Percentiles rank a stretch among this genome's conserved stretches.
phyloP scores from a whole-genome alignment of 1,140 invertebrate genomes.

The Leptoteleia sp. region DNA sequence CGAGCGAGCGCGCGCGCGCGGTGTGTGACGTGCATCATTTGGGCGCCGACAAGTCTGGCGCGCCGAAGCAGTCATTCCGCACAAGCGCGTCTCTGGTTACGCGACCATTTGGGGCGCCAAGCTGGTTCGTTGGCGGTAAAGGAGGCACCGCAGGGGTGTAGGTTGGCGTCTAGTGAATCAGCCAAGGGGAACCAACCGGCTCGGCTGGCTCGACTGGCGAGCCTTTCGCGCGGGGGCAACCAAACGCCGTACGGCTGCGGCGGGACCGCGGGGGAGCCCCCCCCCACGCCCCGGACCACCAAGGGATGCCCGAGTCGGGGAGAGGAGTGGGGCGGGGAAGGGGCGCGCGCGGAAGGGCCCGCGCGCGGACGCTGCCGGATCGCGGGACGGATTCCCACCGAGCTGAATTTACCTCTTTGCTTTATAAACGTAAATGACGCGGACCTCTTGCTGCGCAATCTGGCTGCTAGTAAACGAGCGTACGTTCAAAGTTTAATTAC shows the following conservation, averaged over 20 bases:
- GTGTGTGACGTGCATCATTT: conserved; percentile 73
- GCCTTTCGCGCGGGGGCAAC: neutral
- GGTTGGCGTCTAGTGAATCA: conserved; percentile 67
- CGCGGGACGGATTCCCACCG: conserved; percentile 19
- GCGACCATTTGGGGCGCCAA: conserved; percentile 81
- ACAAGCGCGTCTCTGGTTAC: conserved; percentile 79
- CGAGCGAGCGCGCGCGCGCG: conserved; percentile 30
- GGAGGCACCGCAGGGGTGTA: conserved; percentile 61
- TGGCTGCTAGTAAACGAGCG: too few relatives aligned
- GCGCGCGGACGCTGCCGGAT: conserved; percentile 20
- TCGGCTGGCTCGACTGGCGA: conserved; percentile 27
- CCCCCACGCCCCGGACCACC: too few relatives aligned
- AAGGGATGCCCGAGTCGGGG: too few relatives aligned
- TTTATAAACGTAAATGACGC: too few relatives aligned
- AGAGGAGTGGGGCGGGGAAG: neutral
- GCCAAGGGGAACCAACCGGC: conserved; percentile 51
- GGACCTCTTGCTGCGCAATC: too few relatives aligned
- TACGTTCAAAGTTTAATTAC: too few relatives aligned
- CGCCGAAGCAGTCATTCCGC: conserved; percentile 70
- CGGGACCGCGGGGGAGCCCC: too few relatives aligned
- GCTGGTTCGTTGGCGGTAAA: conserved; percentile 64
- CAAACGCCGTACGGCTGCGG: neutral
- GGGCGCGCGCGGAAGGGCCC: conserved; percentile 57
- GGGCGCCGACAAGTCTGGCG: conserved; percentile 81
- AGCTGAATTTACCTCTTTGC: too few relatives aligned